Base-by-base conservation (phyloP, 2,797 vertebrate genomes). In the Pangasius krempfi region DNA sequence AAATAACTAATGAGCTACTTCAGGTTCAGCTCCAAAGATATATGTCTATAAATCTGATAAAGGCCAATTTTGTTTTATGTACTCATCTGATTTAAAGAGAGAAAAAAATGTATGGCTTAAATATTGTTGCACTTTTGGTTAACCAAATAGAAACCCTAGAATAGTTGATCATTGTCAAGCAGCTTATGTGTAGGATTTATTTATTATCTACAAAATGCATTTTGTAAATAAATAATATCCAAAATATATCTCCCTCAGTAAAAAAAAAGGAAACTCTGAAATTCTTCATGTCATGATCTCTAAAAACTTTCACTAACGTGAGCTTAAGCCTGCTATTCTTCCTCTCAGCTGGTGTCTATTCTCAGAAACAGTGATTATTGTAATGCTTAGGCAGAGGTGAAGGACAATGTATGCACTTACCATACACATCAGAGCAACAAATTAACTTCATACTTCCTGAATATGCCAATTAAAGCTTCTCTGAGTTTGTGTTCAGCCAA, bases 391-490 rank as follows among this genome's bases (percentile, higher is more conserved):
- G 47, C 44, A 87, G 75, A 75, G 22, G n/a, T 58, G 72, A 73
- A 66, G 40, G 68, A 37, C 58, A 72, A 22, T 54, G 87, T 86
- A 85, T 66, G 70, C 52, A 70, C 54, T 85, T 5, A 3, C 54
- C 54, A 87, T 92, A 91, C 72, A 66, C 72, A 88, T 72, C 84
- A 70, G 86, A 89, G 88, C 85, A 88, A 84, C 87, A 89, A 89
- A 89, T 92, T 75, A 92, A 87, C 88, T 90, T 85, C 82, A 79
- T 87, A 47, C 91, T 91, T 88, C 82, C 82, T 90, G 86, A 86
- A 92, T 86, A 40, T 85, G 87, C 86, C 87, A 92, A 90, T 92
- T 87, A 88, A 90, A 86, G 85, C 30, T 22, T 89, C 87, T 89
- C 84, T 14, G 86, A 58, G 86, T 92, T 88, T 88, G n/a, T 33